Conservation (phyloP, 2,888 invertebrate genomes). For the Pyrocoelia pectoralis region DNA sequence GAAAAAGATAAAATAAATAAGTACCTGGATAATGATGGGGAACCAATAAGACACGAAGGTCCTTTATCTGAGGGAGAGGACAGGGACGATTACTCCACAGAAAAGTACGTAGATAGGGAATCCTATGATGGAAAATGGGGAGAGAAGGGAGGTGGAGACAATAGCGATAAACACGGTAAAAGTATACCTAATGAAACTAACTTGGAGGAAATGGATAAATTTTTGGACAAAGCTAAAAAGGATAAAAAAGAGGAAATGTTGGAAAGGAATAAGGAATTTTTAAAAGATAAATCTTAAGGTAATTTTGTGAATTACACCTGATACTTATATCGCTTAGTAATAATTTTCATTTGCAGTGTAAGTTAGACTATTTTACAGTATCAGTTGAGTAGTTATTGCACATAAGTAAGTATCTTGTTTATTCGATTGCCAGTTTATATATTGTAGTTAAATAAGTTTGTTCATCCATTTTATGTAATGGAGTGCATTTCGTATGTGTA, state of each 20-base stretch:
- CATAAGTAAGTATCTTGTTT: not conserved
- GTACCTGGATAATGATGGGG: slow-evolving; percentile 60
- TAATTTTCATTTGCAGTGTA: not conserved
- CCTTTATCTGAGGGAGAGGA: slow-evolving; percentile 68
- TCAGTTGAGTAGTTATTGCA: slow-evolving; percentile 1
- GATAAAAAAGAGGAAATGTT: slow-evolving; percentile 67
- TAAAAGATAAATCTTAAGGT: slow-evolving; percentile 52
- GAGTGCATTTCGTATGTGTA: not conserved
- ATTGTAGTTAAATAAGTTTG: not conserved
- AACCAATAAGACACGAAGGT: slow-evolving; percentile 63
- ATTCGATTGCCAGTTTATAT: not conserved
- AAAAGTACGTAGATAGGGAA: slow-evolving; percentile 66
- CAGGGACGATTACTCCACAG: slow-evolving; percentile 61
- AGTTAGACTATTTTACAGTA: not conserved
- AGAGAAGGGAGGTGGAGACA: slow-evolving; percentile 57
- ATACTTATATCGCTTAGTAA: not conserved
- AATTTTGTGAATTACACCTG: not conserved
- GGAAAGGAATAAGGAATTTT: slow-evolving; percentile 62
- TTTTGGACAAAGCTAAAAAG: slow-evolving; percentile 65
- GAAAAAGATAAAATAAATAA: slow-evolving; percentile 68
- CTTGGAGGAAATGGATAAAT: slow-evolving; percentile 66
- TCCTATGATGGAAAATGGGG: slow-evolving; percentile 74
- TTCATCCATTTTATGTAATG: not conserved
- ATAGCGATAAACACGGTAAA: slow-evolving; percentile 39
- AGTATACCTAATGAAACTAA: slow-evolving; percentile 56